Evolutionary conservation across 92 coral and sea anemone genomes (phyloP), one percentile per base, ranked within the genome.

Genomic region (Pocillopora grandis): DNA sequence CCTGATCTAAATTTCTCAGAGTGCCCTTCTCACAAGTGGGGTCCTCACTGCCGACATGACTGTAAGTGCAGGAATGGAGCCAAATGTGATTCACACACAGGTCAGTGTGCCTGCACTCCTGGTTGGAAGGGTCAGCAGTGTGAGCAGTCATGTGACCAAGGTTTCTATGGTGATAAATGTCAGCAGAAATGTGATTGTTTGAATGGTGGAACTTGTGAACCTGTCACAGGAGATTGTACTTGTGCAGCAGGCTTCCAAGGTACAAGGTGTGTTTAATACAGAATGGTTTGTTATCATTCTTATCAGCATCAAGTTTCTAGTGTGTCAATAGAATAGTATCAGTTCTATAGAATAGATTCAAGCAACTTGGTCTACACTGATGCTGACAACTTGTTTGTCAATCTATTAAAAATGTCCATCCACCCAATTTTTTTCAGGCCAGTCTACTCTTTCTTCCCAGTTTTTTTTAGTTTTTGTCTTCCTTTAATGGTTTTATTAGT

Each of bases 101-200:
- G 98, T 36, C 61, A 63, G 37, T 95, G 98, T 77, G 42, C 95
- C 27, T 95, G 98, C 75, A 85, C 93, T 61, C 87, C 93, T 19
- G 98, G 95, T 11, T 94, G 95, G 98, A 82, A 89, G 76, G 98
- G 95, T 31, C 69, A 71, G 80, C 71, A 65, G 66, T 95, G 98
- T 57, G 87, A 87, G 15, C 89, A 91, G 73, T 69, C 92, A 49
- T 95, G 98, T 78, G 93, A 84, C 72, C 76, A 78, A 66, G 98
- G 98, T 79, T 86, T 77, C 95, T 94, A 88, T 94, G 98, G 98
- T 49, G 81, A 94, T 80, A 73, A 84, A 62, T 96, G 98, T 81
- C 87, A 76, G 57, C 37, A 85, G 1, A 76, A 60, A 31, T 96
- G 98, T 35, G 52, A 13, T 5, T 96, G 98, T 89, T 61, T 72